Evolutionary conservation across 37 sponge, comb jelly and placozoan genomes (phyloP).

Genomic region (Tethya wilhelma): DNA sequence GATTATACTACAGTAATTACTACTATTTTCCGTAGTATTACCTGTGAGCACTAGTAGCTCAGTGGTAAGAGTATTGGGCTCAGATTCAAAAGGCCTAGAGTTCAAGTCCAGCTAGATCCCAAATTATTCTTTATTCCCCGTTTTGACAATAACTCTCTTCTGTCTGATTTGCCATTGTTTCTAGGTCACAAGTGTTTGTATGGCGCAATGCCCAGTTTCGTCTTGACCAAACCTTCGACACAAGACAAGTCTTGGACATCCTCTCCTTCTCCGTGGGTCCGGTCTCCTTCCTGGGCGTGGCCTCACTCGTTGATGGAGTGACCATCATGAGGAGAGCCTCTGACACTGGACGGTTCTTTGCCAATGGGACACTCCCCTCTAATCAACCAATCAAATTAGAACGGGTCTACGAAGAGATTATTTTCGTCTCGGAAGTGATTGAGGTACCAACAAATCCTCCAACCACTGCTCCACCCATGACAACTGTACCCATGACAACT

Average conservation of each 20-base stretch:
- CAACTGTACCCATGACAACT: background rate
- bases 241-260: slow-evolving; percentile 27
- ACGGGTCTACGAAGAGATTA: background rate
- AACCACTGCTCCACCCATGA: background rate
- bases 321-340: slow-evolving; percentile 1
- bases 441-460: background rate
- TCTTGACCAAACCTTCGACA: slow-evolving; percentile 18
- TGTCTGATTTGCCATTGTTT: background rate
- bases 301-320: slow-evolving; percentile 11
- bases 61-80: too few species aligned
- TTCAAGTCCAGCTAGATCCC: too few species aligned
- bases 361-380: background rate
- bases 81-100: too few species aligned
- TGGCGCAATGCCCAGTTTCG: slow-evolving; percentile 40
- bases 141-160: too few species aligned
- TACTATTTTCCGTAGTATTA: too few species aligned
- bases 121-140: too few species aligned
- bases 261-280: background rate
- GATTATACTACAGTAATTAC: too few species aligned
- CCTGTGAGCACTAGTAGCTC: too few species aligned
- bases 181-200: slow-evolving; percentile 41
- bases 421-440: background rate
- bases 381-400: slow-evolving; percentile 10
- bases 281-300: background rate
- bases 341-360: background rate